These are phyloP conservation scores for Drosophila persimilis DNA, from an alignment of 1,140 invertebrate genomes.

Conservation along the genomic window DNA sequence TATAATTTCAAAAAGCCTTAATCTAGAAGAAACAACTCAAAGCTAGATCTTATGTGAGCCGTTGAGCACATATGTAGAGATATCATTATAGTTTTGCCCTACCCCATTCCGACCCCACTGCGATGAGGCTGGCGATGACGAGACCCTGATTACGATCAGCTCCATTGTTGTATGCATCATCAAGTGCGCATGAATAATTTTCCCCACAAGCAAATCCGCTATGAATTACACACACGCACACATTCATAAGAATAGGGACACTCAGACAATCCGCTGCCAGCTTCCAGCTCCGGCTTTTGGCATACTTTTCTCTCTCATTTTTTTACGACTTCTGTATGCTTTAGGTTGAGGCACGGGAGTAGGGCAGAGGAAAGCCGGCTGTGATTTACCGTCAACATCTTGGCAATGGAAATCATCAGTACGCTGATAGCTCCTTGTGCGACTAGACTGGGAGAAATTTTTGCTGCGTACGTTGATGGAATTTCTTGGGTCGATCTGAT, in stretches of 20 bases:
- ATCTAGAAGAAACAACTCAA: too few relatives aligned
- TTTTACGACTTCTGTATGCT: conserved; percentile 49
- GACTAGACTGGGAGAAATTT: conserved; percentile 29
- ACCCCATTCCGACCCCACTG: too few relatives aligned
- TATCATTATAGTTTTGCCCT: too few relatives aligned
- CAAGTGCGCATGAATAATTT: conserved; percentile 64
- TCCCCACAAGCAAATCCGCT: conserved; percentile 47
- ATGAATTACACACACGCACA: conserved; percentile 52
- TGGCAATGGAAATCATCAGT: conserved; percentile 57
- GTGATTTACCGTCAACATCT: conserved; percentile 67
- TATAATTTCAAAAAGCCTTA: too few relatives aligned
- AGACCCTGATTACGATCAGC: conserved; percentile 43
- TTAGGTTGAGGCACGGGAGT: conserved; percentile 3
- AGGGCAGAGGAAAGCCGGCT: conserved; percentile 28
- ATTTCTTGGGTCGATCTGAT: neutral
- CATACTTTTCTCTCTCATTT: conserved; percentile 45
- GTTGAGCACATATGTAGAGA: too few relatives aligned
- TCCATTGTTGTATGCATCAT: conserved; percentile 51
- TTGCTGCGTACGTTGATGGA: neutral
- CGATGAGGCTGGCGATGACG: conserved; percentile 30
- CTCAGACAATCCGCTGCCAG: conserved; percentile 32
- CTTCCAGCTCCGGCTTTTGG: conserved; percentile 43
- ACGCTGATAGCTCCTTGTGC: conserved; percentile 10
- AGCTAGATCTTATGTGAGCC: too few relatives aligned
- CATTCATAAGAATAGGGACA: too few relatives aligned